phyloP scores from a whole-genome alignment of 2,797 vertebrate species.

The Lates japonicus region DNA sequence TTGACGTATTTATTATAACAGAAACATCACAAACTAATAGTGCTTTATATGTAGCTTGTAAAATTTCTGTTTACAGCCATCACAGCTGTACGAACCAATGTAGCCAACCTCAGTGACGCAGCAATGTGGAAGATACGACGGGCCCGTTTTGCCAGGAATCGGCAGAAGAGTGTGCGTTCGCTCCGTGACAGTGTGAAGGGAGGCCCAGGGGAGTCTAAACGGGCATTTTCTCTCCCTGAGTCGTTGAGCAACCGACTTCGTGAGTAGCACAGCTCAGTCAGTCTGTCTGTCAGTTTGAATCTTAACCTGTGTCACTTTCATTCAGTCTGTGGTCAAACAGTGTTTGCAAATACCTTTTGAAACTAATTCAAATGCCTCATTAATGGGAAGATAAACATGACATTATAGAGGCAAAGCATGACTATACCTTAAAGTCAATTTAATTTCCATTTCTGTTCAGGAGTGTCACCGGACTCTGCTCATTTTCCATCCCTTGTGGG shows the following conservation, averaged over 20 bases:
- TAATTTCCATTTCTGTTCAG: not conserved
- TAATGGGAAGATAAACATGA: not conserved
- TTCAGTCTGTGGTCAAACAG: conserved; percentile 57
- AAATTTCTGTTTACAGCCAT: conserved; percentile 87
- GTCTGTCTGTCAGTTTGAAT: conserved; percentile 20
- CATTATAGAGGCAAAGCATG: not conserved
- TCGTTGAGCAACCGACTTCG: conserved; percentile 94
- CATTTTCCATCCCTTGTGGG: not conserved
- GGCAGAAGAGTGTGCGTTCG: conserved; percentile 97
- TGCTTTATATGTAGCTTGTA: not conserved
- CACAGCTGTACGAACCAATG: conserved; percentile 97
- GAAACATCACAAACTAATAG: not conserved
- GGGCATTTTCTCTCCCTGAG: conserved; percentile 96
- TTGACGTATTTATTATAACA: conserved; percentile 5
- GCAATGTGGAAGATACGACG: conserved; percentile 99
- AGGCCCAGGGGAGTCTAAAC: conserved; percentile 91
- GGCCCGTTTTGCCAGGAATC: conserved; percentile 97
- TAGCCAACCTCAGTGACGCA: conserved; percentile 97
- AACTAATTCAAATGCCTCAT: not conserved
- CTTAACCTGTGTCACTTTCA: conserved; percentile 32
- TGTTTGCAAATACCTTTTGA: conserved; percentile 50
- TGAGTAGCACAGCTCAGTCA: conserved; percentile 86
- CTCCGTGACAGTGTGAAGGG: conserved; percentile 96
- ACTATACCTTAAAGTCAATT: not conserved
- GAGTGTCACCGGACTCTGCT: not conserved